Evolutionary conservation across 2,797 vertebrate species (phyloP).

Genomic region (Meriones psammophilus): DNA sequence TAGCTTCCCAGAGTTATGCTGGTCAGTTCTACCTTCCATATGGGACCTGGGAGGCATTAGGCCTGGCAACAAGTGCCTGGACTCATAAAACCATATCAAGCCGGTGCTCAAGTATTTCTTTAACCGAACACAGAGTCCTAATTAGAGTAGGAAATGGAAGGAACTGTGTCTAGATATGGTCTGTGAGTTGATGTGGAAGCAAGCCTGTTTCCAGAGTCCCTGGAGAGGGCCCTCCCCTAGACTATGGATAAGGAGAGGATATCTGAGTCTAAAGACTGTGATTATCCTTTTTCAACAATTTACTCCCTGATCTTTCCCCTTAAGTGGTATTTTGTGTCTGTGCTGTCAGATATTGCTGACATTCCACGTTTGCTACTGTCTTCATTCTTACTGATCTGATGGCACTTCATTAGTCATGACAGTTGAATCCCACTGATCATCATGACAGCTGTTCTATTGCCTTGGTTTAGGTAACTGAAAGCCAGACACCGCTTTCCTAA

Average conservation of each 20-base stretch:
- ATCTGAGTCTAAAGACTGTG: conserved; percentile 15
- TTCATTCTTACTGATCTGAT: conserved; percentile 57
- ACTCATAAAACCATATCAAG: neutral
- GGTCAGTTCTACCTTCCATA: neutral
- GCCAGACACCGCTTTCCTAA: conserved; percentile 40
- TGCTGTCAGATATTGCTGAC: conserved; percentile 5
- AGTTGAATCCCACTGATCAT: conserved; percentile 64
- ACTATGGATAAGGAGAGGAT: neutral
- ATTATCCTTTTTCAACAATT: neutral
- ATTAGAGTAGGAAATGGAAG: conserved; percentile 61
- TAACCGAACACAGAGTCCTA: conserved; percentile 71
- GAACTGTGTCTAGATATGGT: neutral
- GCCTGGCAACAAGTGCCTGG: too few relatives aligned
- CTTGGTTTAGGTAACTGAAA: conserved; percentile 71
- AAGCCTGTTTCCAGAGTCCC: neutral
- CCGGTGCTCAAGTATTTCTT: conserved; percentile 41
- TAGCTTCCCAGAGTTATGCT: neutral
- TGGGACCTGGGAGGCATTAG: neutral
- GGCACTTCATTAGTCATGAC: conserved; percentile 67
- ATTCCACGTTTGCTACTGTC: conserved; percentile 12
- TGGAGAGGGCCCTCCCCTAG: neutral
- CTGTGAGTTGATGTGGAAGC: conserved; percentile 66
- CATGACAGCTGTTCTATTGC: conserved; percentile 52
- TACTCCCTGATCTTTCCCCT: conserved; percentile 43
- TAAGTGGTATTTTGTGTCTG: conserved; percentile 5